phyloP scores from a whole-genome alignment of 2,888 invertebrate species.

The Biston stratarius region DNA sequence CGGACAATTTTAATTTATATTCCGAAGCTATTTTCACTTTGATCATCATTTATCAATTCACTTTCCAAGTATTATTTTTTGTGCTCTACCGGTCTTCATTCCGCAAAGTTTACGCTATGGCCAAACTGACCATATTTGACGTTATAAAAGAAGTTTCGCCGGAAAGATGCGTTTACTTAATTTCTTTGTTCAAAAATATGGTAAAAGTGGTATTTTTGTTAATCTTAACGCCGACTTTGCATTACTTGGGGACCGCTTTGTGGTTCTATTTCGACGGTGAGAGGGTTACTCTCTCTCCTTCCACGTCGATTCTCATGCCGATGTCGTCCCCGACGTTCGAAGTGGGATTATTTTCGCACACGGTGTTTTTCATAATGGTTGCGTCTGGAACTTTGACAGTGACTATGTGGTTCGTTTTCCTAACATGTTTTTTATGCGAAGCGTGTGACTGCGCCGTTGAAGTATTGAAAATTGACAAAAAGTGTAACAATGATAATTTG shows the following conservation, averaged over 20 bases:
- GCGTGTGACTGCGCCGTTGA: slow-evolving; percentile 58
- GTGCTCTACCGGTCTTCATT: slow-evolving; percentile 53
- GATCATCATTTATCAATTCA: slow-evolving; percentile 53
- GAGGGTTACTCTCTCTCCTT: slow-evolving; percentile 60
- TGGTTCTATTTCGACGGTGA: slow-evolving; percentile 61
- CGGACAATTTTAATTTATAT: slow-evolving; percentile 54
- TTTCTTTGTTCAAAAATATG: slow-evolving; percentile 44
- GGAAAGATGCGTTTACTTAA: slow-evolving; percentile 39
- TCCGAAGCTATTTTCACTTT: slow-evolving; percentile 67
- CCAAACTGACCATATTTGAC: slow-evolving; percentile 58
- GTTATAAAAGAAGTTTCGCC: slow-evolving; percentile 50
- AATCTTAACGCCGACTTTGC: slow-evolving; percentile 52
- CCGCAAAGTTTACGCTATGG: slow-evolving; percentile 55
- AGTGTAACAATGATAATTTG: slow-evolving; percentile 40
- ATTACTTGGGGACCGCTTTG: slow-evolving; percentile 57
- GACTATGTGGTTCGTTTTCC: slow-evolving; percentile 69
- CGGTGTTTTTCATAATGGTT: slow-evolving; percentile 57
- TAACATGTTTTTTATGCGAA: slow-evolving; percentile 60
- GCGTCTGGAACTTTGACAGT: slow-evolving; percentile 54
- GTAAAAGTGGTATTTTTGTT: slow-evolving; percentile 49
- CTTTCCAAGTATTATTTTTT: slow-evolving; percentile 59
- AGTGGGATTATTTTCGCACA: slow-evolving; percentile 63
- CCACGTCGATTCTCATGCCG: slow-evolving; percentile 67
- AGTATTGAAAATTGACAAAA: slow-evolving; percentile 50
- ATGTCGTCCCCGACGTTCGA: slow-evolving; percentile 69